Evolutionary conservation across 2,888 invertebrate species (phyloP).

Genomic region (Spodoptera picta): DNA sequence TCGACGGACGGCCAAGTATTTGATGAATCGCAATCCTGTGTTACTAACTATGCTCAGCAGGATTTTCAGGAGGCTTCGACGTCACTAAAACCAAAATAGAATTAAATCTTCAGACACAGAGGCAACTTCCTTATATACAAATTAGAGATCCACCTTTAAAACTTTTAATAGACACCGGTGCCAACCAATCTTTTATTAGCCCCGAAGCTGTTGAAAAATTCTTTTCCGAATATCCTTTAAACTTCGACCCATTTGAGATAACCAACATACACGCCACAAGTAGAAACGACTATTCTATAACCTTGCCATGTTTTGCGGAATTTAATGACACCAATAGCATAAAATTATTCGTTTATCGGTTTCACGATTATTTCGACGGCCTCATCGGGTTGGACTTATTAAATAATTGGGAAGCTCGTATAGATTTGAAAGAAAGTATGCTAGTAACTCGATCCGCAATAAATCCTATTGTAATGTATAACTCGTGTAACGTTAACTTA

Average conservation of each 20-base stretch:
- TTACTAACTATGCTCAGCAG: no score
- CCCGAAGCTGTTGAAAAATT: no score
- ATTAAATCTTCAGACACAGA: no score
- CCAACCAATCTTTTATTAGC: no score
- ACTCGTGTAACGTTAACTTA: background rate
- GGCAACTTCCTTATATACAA: no score
- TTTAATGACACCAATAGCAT: background rate
- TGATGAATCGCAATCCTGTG: no score
- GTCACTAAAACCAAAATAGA: no score
- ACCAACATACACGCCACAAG: constrained; percentile 51
- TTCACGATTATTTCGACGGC: background rate
- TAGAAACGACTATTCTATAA: constrained; percentile 44
- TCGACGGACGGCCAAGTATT: no score
- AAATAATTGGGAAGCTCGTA: background rate
- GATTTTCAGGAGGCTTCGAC: no score
- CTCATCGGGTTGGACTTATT: background rate
- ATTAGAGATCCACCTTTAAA: no score
- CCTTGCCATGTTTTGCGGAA: background rate
- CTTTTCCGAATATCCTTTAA: constrained; percentile 3
- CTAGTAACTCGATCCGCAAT: background rate
- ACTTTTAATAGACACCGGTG: no score
- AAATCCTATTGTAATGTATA: background rate
- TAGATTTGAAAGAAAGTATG: background rate
- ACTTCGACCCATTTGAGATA: constrained; percentile 54
- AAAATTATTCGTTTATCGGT: background rate